Evolutionary conservation across 2,113 vertebrate genomes (phyloP).

Genomic region (Colossoma macropomum): DNA sequence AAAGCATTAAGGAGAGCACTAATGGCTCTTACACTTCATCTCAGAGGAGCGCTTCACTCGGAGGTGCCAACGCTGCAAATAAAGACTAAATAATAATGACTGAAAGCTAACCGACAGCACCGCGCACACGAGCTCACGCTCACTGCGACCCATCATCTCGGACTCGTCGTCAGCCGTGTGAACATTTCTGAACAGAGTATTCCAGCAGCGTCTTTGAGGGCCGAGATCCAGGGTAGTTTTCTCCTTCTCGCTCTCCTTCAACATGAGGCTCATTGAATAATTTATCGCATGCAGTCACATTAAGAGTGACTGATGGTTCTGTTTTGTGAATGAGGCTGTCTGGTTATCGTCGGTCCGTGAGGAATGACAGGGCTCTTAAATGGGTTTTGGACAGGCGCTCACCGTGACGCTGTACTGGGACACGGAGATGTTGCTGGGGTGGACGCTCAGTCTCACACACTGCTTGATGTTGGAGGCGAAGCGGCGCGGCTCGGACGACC

Average conservation of each 20-base stretch:
- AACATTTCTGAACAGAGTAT: no score
- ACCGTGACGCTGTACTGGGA: conserved; percentile 97
- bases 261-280: background rate
- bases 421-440: conserved; percentile 98
- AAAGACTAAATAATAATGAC: background rate
- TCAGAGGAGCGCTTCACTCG: background rate
- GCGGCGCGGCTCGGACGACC: conserved; percentile 89
- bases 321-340: no score
- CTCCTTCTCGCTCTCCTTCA: background rate
- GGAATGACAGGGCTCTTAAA: background rate
- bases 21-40: background rate
- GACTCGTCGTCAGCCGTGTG: background rate
- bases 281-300: background rate
- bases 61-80: background rate
- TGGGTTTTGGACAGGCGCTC: conserved; percentile 63
- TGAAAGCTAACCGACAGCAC: background rate
- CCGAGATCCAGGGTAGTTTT: background rate
- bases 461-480: conserved; percentile 96
- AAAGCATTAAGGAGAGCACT: background rate
- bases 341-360: background rate
- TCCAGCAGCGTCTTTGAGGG: no score
- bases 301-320: background rate
- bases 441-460: conserved; percentile 93
- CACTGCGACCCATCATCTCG: background rate
- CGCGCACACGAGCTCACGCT: background rate